Conservation (phyloP, 2,113 vertebrate genomes). For the Numida meleagris region DNA sequence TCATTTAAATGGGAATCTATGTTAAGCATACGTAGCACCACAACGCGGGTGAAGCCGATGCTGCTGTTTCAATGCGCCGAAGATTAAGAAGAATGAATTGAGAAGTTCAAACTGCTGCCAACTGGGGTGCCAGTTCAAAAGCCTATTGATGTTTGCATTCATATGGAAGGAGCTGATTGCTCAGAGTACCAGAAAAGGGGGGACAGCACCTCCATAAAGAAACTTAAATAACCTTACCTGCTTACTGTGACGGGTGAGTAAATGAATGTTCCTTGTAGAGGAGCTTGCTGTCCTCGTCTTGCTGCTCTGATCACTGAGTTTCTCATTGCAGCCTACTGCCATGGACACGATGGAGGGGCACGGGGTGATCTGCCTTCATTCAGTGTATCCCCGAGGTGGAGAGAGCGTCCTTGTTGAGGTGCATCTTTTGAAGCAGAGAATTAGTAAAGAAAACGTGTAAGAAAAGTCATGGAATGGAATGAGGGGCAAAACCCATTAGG, state of each 20-base stretch:
- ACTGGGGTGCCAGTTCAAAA: neutral
- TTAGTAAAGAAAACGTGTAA: neutral
- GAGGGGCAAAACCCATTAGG: too few relatives aligned
- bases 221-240: neutral
- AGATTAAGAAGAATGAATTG: neutral
- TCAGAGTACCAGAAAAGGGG: neutral
- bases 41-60: neutral
- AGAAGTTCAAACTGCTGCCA: neutral
- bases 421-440: neutral
- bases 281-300: neutral
- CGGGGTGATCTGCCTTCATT: neutral
- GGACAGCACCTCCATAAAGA: neutral
- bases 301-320: neutral
- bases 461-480: neutral
- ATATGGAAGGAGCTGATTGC: neutral
- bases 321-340: neutral
- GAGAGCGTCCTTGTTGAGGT: neutral
- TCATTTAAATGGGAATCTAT: neutral
- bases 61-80: neutral
- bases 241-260: neutral
- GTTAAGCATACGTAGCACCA: neutral
- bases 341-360: fast-evolving
- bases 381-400: too few relatives aligned
- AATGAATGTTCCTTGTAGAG: neutral
- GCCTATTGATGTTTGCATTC: neutral